Evolutionary conservation across 2,113 vertebrate genomes (phyloP).

Genomic region (Cyprinus carpio): DNA sequence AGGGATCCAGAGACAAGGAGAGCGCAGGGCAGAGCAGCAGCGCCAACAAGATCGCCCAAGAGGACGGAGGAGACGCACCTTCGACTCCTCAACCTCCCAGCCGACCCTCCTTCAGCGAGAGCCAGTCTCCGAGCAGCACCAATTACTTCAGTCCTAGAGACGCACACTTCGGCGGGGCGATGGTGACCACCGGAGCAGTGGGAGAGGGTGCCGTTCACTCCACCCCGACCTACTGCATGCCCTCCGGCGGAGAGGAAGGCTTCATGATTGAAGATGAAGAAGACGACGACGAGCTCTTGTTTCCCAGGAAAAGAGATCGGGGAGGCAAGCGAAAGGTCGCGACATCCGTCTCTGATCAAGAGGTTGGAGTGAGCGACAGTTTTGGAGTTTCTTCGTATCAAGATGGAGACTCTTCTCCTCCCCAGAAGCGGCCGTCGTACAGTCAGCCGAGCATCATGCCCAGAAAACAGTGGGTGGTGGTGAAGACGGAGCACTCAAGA

Average conservation of each 20-base stretch:
- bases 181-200: slow-evolving; percentile 52
- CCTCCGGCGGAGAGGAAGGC: slow-evolving; percentile 71
- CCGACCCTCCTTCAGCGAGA: slow-evolving; percentile 77
- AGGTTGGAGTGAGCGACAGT: slow-evolving; percentile 81
- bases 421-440: slow-evolving; percentile 74
- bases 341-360: slow-evolving; percentile 73
- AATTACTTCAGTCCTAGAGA: slow-evolving; percentile 90
- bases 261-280: slow-evolving; percentile 74
- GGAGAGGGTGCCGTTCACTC: slow-evolving; percentile 65
- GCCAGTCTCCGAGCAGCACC: slow-evolving; percentile 89
- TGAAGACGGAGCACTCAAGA: slow-evolving; percentile 82
- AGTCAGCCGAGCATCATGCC: slow-evolving; percentile 83
- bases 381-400: slow-evolving; percentile 79
- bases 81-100: slow-evolving; percentile 62
- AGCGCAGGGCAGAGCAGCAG: slow-evolving; percentile 65
- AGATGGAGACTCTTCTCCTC: slow-evolving; percentile 65
- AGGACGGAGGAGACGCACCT: slow-evolving; percentile 60
- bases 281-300: slow-evolving; percentile 70
- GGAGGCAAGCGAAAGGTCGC: slow-evolving; percentile 70
- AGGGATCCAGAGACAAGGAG: slow-evolving; percentile 28
- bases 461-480: slow-evolving; percentile 88
- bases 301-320: slow-evolving; percentile 70
- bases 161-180: slow-evolving; percentile 58
- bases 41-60: slow-evolving; percentile 40
- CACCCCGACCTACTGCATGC: slow-evolving; percentile 76